These are phyloP conservation scores for Apeltes quadracus DNA, from an alignment of 2,113 vertebrate species.

Conservation along the genomic window DNA sequence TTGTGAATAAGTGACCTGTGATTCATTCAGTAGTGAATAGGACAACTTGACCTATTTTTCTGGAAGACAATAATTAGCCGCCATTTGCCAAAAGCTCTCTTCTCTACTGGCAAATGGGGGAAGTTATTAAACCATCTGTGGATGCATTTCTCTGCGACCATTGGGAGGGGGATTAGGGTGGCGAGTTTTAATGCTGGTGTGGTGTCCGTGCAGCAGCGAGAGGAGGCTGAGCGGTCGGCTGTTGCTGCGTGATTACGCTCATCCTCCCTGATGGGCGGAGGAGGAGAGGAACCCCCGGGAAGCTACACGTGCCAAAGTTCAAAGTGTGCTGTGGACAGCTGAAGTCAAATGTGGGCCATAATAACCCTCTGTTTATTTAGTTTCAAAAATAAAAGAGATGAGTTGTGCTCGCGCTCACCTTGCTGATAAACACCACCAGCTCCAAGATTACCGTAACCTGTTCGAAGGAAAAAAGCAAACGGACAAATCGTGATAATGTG, in stretches of 20 bases:
- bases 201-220: slow-evolving; percentile 17
- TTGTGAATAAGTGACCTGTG: background rate
- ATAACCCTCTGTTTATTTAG: background rate
- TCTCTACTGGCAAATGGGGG: slow-evolving; percentile 1
- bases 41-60: slow-evolving; percentile 24
- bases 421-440: slow-evolving; percentile 66
- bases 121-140: slow-evolving; percentile 44
- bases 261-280: slow-evolving; percentile 31
- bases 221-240: slow-evolving; percentile 14
- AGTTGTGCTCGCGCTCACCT: slow-evolving; percentile 73
- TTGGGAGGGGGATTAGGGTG: slow-evolving; percentile 43
- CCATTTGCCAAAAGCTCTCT: slow-evolving; percentile 20
- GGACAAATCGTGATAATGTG: background rate
- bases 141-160: slow-evolving; percentile 14
- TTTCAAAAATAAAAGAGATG: no score
- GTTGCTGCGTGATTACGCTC: slow-evolving; percentile 47
- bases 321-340: background rate
- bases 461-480: slow-evolving; percentile 8
- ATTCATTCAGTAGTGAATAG: background rate
- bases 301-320: background rate
- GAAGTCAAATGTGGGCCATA: background rate
- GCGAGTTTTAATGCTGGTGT: slow-evolving; percentile 10
- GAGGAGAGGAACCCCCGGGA: slow-evolving; percentile 8
- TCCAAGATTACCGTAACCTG: slow-evolving; percentile 79
- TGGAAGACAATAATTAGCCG: slow-evolving; percentile 3